Evolutionary conservation across 2,113 vertebrate genomes (phyloP).

Genomic region (Pygoscelis antarcticus): DNA sequence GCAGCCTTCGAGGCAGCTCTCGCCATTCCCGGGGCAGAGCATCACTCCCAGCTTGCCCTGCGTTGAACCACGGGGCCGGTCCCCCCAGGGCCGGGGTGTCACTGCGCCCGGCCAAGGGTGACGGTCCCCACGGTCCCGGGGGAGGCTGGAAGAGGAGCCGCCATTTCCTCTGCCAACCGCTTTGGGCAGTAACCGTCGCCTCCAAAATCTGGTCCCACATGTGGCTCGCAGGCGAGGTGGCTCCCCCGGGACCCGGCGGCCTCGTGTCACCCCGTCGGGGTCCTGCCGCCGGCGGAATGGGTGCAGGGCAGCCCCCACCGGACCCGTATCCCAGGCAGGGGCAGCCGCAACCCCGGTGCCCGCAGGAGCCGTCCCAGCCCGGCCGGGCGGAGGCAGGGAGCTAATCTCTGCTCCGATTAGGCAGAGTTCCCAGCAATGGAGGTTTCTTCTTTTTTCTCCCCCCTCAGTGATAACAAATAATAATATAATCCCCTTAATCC

Average conservation of each 20-base stretch:
- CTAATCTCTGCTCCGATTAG: slow-evolving; percentile 25
- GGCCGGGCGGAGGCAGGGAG: neutral
- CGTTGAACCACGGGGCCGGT: rapidly evolving
- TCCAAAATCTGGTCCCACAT: rapidly evolving
- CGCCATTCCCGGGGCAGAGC: rapidly evolving
- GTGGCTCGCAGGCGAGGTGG: rapidly evolving
- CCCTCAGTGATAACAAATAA: slow-evolving; percentile 65
- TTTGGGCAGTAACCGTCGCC: rapidly evolving
- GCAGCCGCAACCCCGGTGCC: neutral
- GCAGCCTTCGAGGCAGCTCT: neutral
- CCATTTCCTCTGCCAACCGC: neutral
- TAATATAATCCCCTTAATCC: slow-evolving; percentile 73
- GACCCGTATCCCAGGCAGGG: neutral
- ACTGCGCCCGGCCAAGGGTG: rapidly evolving
- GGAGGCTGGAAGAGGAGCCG: neutral
- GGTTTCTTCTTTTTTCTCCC: slow-evolving; percentile 29
- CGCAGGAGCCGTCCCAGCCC: neutral
- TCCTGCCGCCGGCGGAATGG: rapidly evolving
- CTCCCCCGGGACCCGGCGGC: rapidly evolving
- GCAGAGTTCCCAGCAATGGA: slow-evolving; percentile 52
- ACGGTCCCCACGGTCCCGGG: rapidly evolving
- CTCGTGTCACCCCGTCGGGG: rapidly evolving
- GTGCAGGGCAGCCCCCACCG: neutral
- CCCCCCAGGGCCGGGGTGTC: rapidly evolving
- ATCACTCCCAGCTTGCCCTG: neutral